Base-by-base conservation (phyloP, 2,888 invertebrate genomes). In the Leucoma salicis region DNA sequence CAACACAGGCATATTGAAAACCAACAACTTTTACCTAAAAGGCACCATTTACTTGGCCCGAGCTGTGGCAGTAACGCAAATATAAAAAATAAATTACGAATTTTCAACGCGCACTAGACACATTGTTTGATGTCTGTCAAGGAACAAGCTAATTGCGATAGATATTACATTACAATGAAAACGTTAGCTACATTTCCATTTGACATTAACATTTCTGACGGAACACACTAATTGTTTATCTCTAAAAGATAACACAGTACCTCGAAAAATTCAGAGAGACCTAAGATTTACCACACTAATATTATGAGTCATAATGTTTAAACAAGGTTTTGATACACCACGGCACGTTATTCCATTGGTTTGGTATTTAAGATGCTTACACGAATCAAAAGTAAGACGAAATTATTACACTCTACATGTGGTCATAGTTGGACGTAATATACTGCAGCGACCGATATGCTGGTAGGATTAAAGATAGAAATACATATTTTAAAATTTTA, bases 111-210 rank as follows among this genome's bases (percentile, higher is more conserved):
- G 8, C 3, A 25, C 8, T 3, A 25, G 11, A 10, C 25, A 10
- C 25, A 10, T 25, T 25, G 3, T n/a, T 25, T 25, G 11, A 35
- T 27, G n/a, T 35, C 16, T 16, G 6, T 8, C 21, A 21, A 21
- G 16, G 6, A 16, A 16, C 6, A 16, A 16, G 16, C n/a, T n/a
- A 16, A 16, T 4, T 16, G 28, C 24, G 21, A 16, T 29, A 36
- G 7, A 24, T 37, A 34, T 45, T 40, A 12, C 29, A 29, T 41
- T 33, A 45, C 34, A 42, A 35, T 43, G 31, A 33, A 36, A 36
- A 27, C 15, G 33, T 42, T 58, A 53, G 48, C 60, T 57, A 59
- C 31, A 45, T 43, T 42, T 45, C 46, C 43, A 46, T 53, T 49
- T 59, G 34, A 51, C 42, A 51, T 46, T 40, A 50, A 21, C 21